Evolutionary conservation across 2,888 invertebrate species (phyloP).

Genomic region (Troilus luridus): DNA sequence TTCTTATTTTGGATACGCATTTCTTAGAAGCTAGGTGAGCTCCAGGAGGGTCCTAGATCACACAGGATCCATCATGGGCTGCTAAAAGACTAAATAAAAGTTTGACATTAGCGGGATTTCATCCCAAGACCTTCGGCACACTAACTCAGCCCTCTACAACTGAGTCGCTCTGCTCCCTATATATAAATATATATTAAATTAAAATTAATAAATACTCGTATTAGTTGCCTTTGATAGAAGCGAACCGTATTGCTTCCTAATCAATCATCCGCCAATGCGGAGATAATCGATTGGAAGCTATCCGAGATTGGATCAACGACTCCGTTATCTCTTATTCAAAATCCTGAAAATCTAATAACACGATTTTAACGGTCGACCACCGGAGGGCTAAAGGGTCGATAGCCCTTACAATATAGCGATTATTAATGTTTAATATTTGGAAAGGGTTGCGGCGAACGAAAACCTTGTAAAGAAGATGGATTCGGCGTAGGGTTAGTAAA

Average conservation of each 20-base stretch:
- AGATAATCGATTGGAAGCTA: constrained; percentile 2
- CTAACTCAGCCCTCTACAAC: no score
- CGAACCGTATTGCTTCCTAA: background rate
- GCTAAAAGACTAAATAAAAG: no score
- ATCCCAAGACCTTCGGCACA: no score
- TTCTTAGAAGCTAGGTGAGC: no score
- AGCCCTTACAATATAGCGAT: background rate
- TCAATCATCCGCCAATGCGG: background rate
- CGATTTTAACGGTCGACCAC: background rate
- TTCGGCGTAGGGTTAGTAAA: background rate
- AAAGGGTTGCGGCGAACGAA: background rate
- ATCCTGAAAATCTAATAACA: constrained; percentile 31
- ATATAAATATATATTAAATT: no score
- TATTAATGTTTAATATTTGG: constrained; percentile 37
- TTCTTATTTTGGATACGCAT: no score
- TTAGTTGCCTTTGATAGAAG: background rate
- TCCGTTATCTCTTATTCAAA: constrained; percentile 11
- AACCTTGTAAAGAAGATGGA: background rate
- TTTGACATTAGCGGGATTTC: no score
- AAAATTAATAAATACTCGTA: background rate
- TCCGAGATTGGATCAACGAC: constrained; percentile 7
- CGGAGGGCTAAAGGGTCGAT: background rate
- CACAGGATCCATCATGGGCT: no score
- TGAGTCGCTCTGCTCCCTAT: no score
- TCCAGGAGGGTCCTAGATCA: no score